Evolutionary conservation across 2,888 invertebrate species (phyloP).

Genomic region (Dynastes tityus): DNA sequence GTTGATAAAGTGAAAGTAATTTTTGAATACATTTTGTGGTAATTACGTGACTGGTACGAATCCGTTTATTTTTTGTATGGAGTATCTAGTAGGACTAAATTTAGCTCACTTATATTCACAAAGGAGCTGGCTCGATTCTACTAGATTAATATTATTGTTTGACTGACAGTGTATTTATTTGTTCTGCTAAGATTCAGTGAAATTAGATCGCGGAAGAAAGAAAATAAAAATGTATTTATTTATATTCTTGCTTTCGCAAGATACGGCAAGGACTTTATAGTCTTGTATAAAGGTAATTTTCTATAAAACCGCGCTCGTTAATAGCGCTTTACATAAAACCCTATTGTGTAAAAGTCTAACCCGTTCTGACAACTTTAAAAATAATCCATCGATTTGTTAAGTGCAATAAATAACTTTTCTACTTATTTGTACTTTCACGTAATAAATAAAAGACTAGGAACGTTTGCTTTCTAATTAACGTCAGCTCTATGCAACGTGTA

Average conservation of each 20-base stretch:
- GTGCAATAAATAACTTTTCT: conserved; percentile 32
- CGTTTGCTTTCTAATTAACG: conserved; percentile 42
- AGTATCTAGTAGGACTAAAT: no score
- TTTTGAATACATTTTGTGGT: no score
- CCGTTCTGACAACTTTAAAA: conserved; percentile 26
- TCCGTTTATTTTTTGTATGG: no score
- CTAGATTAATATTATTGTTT: conserved; percentile 4
- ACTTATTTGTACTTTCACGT: conserved; percentile 28
- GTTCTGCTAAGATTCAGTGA: conserved; percentile 7
- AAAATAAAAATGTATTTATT: conserved; percentile 15
- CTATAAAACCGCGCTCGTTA: conserved; percentile 14
- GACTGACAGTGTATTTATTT: conserved; percentile 12
- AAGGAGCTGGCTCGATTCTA: no score
- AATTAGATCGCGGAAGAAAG: conserved; percentile 6
- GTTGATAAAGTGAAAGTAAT: no score
- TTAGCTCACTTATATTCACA: no score
- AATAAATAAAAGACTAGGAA: conserved; percentile 35
- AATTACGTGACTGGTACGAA: no score
- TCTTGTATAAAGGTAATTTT: neutral
- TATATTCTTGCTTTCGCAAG: conserved; percentile 6
- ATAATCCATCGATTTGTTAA: conserved; percentile 28
- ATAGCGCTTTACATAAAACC: conserved; percentile 5
- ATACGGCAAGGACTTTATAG: conserved; percentile 1
- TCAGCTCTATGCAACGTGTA: conserved; percentile 26
- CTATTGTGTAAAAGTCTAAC: conserved; percentile 8